Evolutionary conservation across 2,113 vertebrate species (phyloP), one percentile per base, ranked within the genome.

Genomic region (Muntiacus reevesi): DNA sequence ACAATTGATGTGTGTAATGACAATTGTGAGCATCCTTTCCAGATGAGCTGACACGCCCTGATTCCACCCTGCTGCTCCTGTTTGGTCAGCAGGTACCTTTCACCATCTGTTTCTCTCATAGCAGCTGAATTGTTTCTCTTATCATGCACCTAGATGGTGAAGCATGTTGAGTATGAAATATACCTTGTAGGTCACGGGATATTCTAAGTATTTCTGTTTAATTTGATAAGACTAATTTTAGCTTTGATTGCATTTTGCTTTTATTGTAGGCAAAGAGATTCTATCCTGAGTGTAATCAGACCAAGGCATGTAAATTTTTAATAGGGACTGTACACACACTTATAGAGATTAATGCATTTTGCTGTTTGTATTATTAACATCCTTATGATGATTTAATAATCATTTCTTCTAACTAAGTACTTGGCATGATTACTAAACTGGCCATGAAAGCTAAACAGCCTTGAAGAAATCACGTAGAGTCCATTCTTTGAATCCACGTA

Each of bases 51-150:
- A 98, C 89, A 92, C 87, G 87, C 92, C 84, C 83, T 86, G 28
- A 88, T 95, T 98, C 93, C 92, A 97, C 96, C 93, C 96, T 96
- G 97, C 95, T 97, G 96, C 76, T 98, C 82, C 74, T 93, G 67
- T 98, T 98, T 98, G 97, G 95, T 98, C 98, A 98, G 97, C 94
- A 98, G 94, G 28, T 96, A 97, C 57, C 25, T 98, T 98, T 94
- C 92, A 91, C 97, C 89, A 96, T 98, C 98, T 98, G 97, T n/a
- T 98, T 98, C 97, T 96, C 64, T 93, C 67, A 7, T 8, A 97
- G 45, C 97, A 47, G 57, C 28, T 98, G 40, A 87, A 90, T 94
- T 43, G 89, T 98, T 98, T 97, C 81, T 97, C n/a, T 94, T 78
- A 47, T 92, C 97, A 64, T 95, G 91, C 17, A 96, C 89, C 88